Evolutionary conservation across 2,888 invertebrate genomes (phyloP), one percentile per base, ranked within the genome.

Genomic region (Herminia tarsipennalis): DNA sequence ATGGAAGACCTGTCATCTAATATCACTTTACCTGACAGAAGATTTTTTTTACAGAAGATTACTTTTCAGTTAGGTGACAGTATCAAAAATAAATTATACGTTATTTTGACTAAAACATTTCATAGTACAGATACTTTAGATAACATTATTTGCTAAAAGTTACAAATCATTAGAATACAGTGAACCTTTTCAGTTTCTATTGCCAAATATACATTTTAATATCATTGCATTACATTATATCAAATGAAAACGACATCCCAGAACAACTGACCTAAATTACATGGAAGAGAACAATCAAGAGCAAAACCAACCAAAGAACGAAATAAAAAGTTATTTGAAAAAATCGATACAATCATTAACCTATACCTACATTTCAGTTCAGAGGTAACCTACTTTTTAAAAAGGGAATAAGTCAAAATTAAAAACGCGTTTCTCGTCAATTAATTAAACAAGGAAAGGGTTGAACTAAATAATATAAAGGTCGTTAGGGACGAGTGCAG

Each of bases 401-500:
- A 60, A 53, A 49, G 48, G 49, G 63, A 65, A 74, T 69, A 70
- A 74, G 73, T 78, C 60, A 73, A 77, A 79, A 81, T 81, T 82
- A 80, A 78, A 79, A 78, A 77, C 77, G 82, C 78, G 81, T 80
- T 85, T 73, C 78, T 78, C 78, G 75, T 78, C 80, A 81, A 86
- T 88, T 88, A 87, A 88, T 87, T 87, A 86, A 86, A 86, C 82
- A 83, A 80, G 80, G 73, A 77, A 86, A 84, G 83, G 84, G 86
- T 73, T 80, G 80, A 78, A 73, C 84, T 81, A 81, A 85, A 88
- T 88, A 86, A 88, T 87, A 85, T 83, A 86, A 82, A 83, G 83
- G 77, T 88, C 88, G 86, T 88, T 88, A 88, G 82, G 77, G 78
- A 57, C 66, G 78, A 84, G 81, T 84, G 84, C 86, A 86, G 73